A percentile compares a stretch with the other conserved stretches of the same genome.
Evolutionary conservation across 1,140 invertebrate genomes (phyloP).

Genomic region (Bombus superbus): DNA sequence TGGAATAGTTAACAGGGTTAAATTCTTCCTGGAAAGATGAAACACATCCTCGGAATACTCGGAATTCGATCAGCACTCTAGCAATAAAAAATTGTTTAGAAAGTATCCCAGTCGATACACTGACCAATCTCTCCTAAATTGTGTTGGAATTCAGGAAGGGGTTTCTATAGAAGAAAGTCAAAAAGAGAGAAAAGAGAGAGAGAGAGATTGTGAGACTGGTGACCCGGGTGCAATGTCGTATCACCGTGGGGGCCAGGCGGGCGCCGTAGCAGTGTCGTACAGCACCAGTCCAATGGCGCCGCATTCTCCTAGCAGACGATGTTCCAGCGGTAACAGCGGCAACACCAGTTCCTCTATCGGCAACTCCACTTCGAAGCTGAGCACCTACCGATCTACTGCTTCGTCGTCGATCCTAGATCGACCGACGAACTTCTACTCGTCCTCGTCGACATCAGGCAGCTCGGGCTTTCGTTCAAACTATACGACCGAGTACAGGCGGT

Average conservation of each 20-base stretch:
- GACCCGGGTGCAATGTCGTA: constrained; percentile 76
- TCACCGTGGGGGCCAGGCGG: constrained; percentile 77
- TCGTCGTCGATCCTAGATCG: constrained; percentile 62
- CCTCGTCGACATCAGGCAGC: constrained; percentile 47
- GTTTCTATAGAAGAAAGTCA: constrained; percentile 11
- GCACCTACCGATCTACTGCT: constrained; percentile 63
- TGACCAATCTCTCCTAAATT: constrained; percentile 15
- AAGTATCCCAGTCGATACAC: background rate
- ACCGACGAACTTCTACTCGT: constrained; percentile 62
- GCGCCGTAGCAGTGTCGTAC: constrained; percentile 78
- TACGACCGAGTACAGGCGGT: constrained; percentile 63
- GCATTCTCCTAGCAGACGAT: constrained; percentile 76
- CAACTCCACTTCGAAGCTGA: constrained; percentile 64
- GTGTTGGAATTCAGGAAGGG: constrained; percentile 43
- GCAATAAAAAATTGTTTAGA: background rate
- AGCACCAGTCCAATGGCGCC: constrained; percentile 78
- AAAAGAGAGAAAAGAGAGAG: background rate
- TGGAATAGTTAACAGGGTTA: background rate
- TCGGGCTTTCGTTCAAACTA: constrained; percentile 51
- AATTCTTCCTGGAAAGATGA: background rate
- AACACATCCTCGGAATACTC: background rate
- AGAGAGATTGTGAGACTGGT: constrained; percentile 39
- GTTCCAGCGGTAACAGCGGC: constrained; percentile 67
- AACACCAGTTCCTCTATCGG: constrained; percentile 60
- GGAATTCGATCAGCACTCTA: background rate